phyloP scores from a whole-genome alignment of 2,888 invertebrate genomes.

The Baronia brevicornis region DNA sequence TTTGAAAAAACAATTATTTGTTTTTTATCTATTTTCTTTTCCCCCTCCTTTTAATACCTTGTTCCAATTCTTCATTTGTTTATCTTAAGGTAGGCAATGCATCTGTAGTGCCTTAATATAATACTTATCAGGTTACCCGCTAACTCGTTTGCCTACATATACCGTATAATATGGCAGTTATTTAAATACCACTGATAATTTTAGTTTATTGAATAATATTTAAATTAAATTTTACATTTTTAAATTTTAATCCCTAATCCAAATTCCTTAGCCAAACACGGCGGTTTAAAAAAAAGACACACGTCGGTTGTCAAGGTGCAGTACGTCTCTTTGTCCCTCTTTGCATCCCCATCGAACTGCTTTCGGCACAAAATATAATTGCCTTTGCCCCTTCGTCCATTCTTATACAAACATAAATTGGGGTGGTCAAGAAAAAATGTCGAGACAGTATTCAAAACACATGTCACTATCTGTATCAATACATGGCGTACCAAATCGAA shows the following conservation, averaged over 20 bases:
- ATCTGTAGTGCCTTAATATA: no score
- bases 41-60: no score
- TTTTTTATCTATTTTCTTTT: no score
- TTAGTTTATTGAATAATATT: no score
- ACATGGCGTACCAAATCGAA: slow-evolving; percentile 54
- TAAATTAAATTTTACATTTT: slow-evolving; percentile 2
- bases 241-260: slow-evolving; percentile 21
- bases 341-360: slow-evolving; percentile 41
- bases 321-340: slow-evolving; percentile 45
- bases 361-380: slow-evolving; percentile 62
- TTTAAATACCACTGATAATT: no score
- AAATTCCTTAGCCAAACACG: slow-evolving; percentile 49
- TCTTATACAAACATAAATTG: slow-evolving; percentile 32
- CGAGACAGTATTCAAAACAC: slow-evolving; percentile 70
- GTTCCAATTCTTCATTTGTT: no score
- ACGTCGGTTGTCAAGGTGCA: slow-evolving; percentile 57
- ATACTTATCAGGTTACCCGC: no score
- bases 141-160: no score
- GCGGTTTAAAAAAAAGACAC: slow-evolving; percentile 47
- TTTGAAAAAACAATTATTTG: no score
- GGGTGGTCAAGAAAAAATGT: slow-evolving; percentile 35
- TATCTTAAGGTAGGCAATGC: no score
- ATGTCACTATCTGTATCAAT: slow-evolving; percentile 67
- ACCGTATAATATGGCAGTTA: no score
- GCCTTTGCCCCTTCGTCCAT: slow-evolving; percentile 54